A percentile compares a stretch with the other conserved stretches of the same genome.
Evolutionary conservation across 2,113 vertebrate genomes (phyloP).

Genomic region (Poeciliopsis turrubarensis): DNA sequence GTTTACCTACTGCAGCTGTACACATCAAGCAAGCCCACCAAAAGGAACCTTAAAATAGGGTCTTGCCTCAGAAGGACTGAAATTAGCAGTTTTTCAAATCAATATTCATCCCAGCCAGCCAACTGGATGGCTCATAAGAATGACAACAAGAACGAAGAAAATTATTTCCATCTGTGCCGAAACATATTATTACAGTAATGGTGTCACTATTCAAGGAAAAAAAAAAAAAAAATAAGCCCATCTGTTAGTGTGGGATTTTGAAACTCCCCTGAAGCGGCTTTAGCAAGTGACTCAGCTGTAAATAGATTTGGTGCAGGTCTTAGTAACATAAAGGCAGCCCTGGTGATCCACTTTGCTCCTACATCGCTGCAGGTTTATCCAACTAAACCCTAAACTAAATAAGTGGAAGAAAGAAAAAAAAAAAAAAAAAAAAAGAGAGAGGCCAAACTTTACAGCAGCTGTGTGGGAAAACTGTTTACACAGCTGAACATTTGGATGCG

Average conservation of each 20-base stretch:
- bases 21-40: neutral
- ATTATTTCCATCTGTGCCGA: neutral
- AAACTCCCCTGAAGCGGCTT: constrained; percentile 41
- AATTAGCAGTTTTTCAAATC: neutral
- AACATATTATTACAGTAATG: constrained; percentile 23
- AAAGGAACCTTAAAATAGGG: neutral
- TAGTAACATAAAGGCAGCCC: constrained; percentile 42
- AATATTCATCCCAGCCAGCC: neutral
- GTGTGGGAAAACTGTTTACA: constrained; percentile 22
- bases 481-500: constrained; percentile 15
- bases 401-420: no score
- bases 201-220: constrained; percentile 39
- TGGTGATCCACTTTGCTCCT: constrained; percentile 55
- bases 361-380: constrained; percentile 44
- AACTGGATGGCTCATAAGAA: neutral
- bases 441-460: constrained; percentile 16
- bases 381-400: constrained; percentile 48
- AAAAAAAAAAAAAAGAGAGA: constrained; percentile 33
- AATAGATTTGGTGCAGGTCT: constrained; percentile 56
- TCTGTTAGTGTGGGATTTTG: constrained; percentile 52
- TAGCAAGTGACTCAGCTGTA: constrained; percentile 53
- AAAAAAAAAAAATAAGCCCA: constrained; percentile 49
- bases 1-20: neutral
- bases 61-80: neutral
- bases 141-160: neutral